Evolutionary conservation across 2,888 invertebrate genomes (phyloP).

Genomic region (Zonitis immaculata): DNA sequence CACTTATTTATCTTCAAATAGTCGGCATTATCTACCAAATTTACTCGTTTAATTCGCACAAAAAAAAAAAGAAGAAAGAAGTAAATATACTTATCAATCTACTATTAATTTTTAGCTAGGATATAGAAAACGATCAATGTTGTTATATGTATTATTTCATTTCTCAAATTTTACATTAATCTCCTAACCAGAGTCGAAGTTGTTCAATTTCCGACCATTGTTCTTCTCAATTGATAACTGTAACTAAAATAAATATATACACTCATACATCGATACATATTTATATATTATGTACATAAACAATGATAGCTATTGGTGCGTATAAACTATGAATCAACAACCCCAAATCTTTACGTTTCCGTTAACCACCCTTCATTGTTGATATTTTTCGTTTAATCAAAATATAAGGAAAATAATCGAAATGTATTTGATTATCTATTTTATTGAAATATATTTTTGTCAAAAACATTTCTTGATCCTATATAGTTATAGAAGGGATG

Average conservation of each 20-base stretch:
- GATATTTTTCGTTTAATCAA: neutral
- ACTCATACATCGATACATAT: neutral
- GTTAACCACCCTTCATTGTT: neutral
- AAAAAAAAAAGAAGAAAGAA: too few species aligned
- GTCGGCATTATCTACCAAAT: neutral
- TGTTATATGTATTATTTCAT: too few species aligned
- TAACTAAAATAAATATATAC: neutral
- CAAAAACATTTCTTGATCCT: too few species aligned
- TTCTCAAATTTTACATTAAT: too few species aligned
- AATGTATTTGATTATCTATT: too few species aligned
- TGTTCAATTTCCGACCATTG: neutral
- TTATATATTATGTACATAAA: neutral
- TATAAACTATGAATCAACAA: neutral
- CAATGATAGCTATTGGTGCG: neutral
- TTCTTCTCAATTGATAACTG: neutral
- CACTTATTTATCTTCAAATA: neutral
- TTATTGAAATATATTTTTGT: too few species aligned
- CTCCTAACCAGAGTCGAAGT: neutral
- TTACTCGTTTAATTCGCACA: too few species aligned
- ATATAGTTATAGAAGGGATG: constrained; percentile 14
- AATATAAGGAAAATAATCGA: neutral
- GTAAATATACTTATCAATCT: too few species aligned
- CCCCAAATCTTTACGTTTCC: neutral
- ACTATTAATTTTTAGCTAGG: too few species aligned
- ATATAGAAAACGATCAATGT: too few species aligned